A percentile compares a stretch with the other conserved stretches of the same genome.
These are phyloP conservation scores for Zaprionus gabonicus DNA, from an alignment of 1,140 invertebrate genomes.

Conservation along the genomic window DNA sequence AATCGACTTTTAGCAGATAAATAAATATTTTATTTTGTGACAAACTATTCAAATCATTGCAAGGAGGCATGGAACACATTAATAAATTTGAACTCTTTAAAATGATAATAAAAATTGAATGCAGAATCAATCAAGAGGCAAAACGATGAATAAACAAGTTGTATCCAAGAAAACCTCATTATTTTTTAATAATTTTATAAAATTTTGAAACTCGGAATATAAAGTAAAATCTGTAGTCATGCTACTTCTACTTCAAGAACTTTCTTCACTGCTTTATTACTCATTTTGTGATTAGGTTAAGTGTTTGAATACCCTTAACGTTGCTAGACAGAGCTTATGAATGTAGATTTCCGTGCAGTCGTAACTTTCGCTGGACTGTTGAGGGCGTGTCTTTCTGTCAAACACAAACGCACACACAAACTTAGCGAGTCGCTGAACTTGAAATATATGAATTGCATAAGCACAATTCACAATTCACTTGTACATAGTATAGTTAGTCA, in stretches of 20 bases:
- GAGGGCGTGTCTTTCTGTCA: constrained; percentile 22
- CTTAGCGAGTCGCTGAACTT: constrained; percentile 28
- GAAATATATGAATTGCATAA: constrained; percentile 49
- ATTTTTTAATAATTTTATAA: no score
- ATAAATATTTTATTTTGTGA: no score
- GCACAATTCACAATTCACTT: constrained; percentile 15
- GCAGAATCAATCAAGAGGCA: neutral
- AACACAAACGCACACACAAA: constrained; percentile 8
- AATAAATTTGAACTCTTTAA: no score
- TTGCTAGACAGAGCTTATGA: neutral
- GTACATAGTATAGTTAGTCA: constrained; percentile 27
- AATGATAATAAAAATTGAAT: no score
- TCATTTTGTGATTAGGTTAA: constrained; percentile 22
- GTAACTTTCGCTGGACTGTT: constrained; percentile 14
- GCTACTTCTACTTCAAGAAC: neutral
- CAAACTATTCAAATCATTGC: no score
- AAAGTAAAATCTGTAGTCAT: no score
- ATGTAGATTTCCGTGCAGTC: neutral
- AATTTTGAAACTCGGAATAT: no score
- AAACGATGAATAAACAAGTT: neutral
- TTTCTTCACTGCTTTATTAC: neutral
- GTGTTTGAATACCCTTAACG: constrained; percentile 2
- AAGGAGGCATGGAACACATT: no score
- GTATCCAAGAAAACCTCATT: neutral
- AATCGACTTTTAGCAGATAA: no score